Evolutionary conservation across 1,140 invertebrate species (phyloP).

Genomic region (Leptestheria dahalacensis): DNA sequence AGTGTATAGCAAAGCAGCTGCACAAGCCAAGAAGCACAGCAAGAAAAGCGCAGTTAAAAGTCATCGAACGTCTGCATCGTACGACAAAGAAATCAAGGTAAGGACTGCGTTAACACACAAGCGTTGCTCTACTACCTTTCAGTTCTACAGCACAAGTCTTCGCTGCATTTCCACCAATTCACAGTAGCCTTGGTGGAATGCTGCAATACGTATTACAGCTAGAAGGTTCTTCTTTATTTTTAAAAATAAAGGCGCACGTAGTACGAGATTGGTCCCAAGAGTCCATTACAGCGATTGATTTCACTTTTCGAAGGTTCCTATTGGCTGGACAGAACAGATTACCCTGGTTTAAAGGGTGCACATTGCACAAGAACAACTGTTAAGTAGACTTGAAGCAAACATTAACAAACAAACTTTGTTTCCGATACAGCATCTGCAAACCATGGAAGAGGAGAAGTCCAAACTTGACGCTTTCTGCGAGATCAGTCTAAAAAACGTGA

Average conservation of each 20-base stretch:
- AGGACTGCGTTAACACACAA: no score
- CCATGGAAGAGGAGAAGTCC: slow-evolving; percentile 74
- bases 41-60: slow-evolving; percentile 32
- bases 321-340: no score
- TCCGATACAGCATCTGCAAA: slow-evolving; percentile 65
- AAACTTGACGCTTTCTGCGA: slow-evolving; percentile 79
- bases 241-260: no score
- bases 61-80: slow-evolving; percentile 38
- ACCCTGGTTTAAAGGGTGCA: no score
- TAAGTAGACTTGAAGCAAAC: not conserved
- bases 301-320: no score
- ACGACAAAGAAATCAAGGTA: slow-evolving; percentile 79
- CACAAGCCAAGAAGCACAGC: slow-evolving; percentile 72
- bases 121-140: no score
- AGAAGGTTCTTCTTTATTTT: no score
- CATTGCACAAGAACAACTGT: not conserved
- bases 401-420: slow-evolving; percentile 19
- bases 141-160: no score
- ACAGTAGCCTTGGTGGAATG: not conserved
- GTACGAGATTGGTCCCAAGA: no score
- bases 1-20: slow-evolving; percentile 71
- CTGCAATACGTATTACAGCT: no score
- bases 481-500: slow-evolving; percentile 77
- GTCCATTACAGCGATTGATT: no score
- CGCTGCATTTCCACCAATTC: not conserved